phyloP scores from a whole-genome alignment of 2,797 vertebrate species.

The Helicolenus hilgendorfi region DNA sequence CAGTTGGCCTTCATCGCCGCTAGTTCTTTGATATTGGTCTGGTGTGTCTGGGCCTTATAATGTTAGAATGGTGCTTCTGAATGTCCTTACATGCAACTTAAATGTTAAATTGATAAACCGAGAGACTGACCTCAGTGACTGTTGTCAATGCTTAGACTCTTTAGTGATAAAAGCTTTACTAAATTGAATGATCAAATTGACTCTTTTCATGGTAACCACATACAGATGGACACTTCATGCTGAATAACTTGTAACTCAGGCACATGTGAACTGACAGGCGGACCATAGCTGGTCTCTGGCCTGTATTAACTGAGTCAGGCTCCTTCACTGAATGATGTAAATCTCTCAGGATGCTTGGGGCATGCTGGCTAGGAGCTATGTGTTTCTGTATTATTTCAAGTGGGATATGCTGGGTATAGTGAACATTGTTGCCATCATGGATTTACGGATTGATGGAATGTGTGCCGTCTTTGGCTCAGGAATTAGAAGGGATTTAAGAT shows the following conservation, averaged over 20 bases:
- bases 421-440: neutral
- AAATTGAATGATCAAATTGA: neutral
- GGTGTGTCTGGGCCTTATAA: neutral
- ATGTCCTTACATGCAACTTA: neutral
- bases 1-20: no score
- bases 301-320: neutral
- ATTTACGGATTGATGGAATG: slow-evolving; percentile 6
- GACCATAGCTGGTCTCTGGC: neutral
- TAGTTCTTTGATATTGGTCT: neutral
- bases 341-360: neutral
- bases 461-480: neutral
- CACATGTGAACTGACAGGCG: neutral
- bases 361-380: neutral
- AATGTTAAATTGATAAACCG: neutral
- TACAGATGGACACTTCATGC: neutral
- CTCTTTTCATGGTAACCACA: neutral
- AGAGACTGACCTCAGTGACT: neutral
- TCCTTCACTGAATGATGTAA: neutral
- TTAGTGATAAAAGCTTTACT: neutral
- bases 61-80: neutral
- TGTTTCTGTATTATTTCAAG: neutral
- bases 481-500: slow-evolving; percentile 40
- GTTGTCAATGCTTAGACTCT: neutral
- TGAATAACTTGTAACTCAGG: neutral
- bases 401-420: neutral